These are phyloP conservation scores for Cherax destructor DNA, from an alignment of 1,140 invertebrate species.

Conservation along the genomic window DNA sequence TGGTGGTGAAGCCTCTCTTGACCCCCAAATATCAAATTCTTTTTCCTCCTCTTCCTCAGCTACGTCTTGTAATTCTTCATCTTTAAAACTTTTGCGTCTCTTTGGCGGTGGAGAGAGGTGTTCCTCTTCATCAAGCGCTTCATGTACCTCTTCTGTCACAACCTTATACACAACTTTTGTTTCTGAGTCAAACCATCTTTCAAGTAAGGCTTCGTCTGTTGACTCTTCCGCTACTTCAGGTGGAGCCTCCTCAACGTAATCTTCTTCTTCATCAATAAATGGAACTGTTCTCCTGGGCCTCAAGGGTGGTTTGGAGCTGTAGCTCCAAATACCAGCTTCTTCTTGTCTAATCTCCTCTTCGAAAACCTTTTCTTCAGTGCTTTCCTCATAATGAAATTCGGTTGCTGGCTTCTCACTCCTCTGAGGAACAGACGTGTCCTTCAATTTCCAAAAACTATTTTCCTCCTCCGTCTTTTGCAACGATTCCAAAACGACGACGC, in stretches of 20 bases:
- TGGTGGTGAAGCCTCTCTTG: not conserved
- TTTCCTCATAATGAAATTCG: not conserved
- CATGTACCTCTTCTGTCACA: not conserved
- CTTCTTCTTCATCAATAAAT: conserved; percentile 21
- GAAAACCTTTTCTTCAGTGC: not conserved
- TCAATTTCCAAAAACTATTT: not conserved
- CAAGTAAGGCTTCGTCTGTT: conserved; percentile 14
- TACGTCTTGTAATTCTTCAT: not conserved
- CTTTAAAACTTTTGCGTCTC: not conserved
- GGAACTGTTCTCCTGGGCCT: not conserved
- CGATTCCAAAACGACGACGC: not conserved
- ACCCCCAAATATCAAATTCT: not conserved
- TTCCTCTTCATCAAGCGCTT: not conserved
- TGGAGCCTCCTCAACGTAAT: not conserved
- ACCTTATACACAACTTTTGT: not conserved
- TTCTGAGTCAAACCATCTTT: conserved; percentile 32
- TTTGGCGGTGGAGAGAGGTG: not conserved
- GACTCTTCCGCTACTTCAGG: not conserved
- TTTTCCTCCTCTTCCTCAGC: not conserved
- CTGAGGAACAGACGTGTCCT: not conserved
- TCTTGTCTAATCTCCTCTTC: not conserved
- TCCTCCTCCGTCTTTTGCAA: not conserved
- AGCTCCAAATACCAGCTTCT: not conserved
- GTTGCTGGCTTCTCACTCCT: too few species aligned
- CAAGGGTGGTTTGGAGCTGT: not conserved